Conservation (phyloP, 2,888 invertebrate genomes). For the Xylota sylvarum region DNA sequence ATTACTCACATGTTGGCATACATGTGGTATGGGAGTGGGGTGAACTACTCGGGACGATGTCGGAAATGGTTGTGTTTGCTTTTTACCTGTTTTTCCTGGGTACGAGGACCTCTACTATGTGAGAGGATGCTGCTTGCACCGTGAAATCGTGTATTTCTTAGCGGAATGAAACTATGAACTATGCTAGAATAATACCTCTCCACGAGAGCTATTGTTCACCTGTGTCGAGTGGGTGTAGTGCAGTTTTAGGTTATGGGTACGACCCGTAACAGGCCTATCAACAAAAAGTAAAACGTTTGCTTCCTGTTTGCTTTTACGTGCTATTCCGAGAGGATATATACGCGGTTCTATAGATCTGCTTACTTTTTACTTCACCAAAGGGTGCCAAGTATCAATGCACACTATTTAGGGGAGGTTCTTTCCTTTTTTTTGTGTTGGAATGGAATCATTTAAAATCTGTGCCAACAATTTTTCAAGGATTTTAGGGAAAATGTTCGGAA, state of each 20-base stretch:
- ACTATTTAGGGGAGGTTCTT: not conserved
- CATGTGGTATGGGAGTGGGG: not conserved
- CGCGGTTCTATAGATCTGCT: not conserved
- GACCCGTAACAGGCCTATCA: constrained; percentile 6
- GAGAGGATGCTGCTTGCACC: not conserved
- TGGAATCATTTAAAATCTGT: not conserved
- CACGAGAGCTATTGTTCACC: constrained; percentile 24
- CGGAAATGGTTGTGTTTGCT: constrained; percentile 34
- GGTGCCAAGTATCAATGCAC: not conserved
- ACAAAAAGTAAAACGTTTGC: not conserved
- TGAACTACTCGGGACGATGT: not conserved
- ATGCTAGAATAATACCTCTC: not conserved
- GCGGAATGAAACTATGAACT: constrained; percentile 1
- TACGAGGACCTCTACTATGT: constrained; percentile 14
- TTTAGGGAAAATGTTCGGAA: too few relatives aligned
- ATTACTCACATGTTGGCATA: constrained; percentile 13
- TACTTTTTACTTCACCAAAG: not conserved
- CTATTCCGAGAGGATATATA: not conserved
- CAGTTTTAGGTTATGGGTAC: not conserved
- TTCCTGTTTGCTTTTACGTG: constrained; percentile 23
- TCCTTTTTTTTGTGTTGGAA: not conserved
- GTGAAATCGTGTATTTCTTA: constrained; percentile 18
- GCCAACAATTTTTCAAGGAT: too few relatives aligned
- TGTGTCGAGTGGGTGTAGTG: constrained; percentile 5
- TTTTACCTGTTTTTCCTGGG: constrained; percentile 3